These are phyloP conservation scores for Madoqua kirkii DNA, from an alignment of 2,113 vertebrate species.

Conservation along the genomic window DNA sequence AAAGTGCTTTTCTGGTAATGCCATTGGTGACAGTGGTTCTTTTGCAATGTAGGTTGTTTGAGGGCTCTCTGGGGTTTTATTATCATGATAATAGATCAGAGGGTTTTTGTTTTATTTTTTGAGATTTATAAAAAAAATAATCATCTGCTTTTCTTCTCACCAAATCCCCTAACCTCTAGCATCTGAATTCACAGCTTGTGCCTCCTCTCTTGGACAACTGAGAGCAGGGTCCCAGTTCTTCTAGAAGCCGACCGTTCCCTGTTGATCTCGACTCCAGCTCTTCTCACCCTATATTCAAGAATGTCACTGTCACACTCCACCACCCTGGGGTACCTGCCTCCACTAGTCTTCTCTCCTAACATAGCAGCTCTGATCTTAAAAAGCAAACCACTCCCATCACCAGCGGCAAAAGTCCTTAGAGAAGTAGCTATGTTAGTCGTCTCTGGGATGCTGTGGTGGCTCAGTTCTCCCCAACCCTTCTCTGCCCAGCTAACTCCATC, in stretches of 20 bases:
- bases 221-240: not conserved
- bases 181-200: not conserved
- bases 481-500: not conserved
- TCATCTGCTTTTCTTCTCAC: not conserved
- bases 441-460: not conserved
- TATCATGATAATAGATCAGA: not conserved
- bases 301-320: accelerated
- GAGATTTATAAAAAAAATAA: not conserved
- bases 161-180: not conserved
- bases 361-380: not conserved
- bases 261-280: not conserved
- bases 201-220: not conserved
- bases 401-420: not conserved
- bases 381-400: not conserved
- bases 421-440: not conserved
- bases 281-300: not conserved
- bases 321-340: not conserved
- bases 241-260: not conserved
- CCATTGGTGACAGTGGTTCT: not conserved
- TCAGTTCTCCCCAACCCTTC: not conserved
- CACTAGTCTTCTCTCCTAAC: not conserved
- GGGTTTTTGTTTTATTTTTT: not conserved
- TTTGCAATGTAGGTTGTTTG: constrained; percentile 5
- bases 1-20: constrained; percentile 27
- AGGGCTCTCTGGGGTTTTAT: not conserved